Evolutionary conservation across 2,113 vertebrate species (phyloP), one percentile per base, ranked within the genome.

Genomic region (Clarias batrachus): DNA sequence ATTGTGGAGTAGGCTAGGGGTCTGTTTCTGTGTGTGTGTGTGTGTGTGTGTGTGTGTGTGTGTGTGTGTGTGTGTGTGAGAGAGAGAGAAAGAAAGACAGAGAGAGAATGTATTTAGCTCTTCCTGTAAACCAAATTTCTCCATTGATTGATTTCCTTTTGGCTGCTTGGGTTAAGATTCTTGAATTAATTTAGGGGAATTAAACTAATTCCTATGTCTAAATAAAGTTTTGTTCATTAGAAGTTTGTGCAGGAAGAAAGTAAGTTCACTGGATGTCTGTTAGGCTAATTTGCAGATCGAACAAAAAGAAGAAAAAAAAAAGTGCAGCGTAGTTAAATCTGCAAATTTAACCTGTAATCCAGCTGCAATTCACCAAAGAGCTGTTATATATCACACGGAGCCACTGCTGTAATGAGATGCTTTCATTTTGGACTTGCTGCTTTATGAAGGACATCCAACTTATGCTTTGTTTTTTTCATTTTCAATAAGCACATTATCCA

Each of bases 11-110:
- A 85, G 71, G 73, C 78, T 90, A 85, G 89, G 85, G 76, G 73
- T 33, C n/a, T 87, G 91, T 90, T 89, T 88, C 88, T 89, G 91
- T 84, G 82, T 92, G 89, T 86, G 87, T 37, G 33, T 37, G 33
- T 37, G 90, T 86, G 90, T 90, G 86, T 92, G 91, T 73, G 63
- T 89, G 90, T 91, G 81, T 87, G 71, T 80, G 86, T 87, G 89
- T 89, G 86, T 90, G 82, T 74, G 60, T 41, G 90, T 86, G 90
- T 90, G 86, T 92, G 91, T 73, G 60, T 89, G 90, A 91, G 19
- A 62, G 19, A 21, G 48, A 48, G 48, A 48, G 48, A 48, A 5
- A 48, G 48, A 48, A 7, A 48, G 48, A 48, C 6, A 48, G 25
- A 11, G 63, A 13, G 63, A 12, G 13, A 56, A 85, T 88, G 88